phyloP scores from a whole-genome alignment of 2,113 vertebrate species.

The Erinaceus europaeus region DNA sequence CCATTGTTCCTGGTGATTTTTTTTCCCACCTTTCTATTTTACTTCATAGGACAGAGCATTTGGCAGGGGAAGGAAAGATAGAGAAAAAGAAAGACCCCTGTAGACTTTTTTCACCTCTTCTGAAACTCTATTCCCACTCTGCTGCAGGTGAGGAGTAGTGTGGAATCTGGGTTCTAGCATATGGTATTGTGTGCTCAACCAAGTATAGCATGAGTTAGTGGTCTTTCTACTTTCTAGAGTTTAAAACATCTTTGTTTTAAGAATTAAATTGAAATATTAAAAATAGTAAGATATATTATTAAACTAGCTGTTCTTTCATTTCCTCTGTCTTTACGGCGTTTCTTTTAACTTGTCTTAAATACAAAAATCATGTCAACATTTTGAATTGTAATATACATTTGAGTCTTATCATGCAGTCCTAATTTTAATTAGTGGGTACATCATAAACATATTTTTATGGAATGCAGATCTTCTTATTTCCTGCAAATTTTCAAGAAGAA shows the following conservation, averaged over 20 bases:
- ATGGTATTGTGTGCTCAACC: no score
- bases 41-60: no score
- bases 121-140: no score
- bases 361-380: background rate
- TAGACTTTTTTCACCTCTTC: no score
- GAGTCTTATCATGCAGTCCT: background rate
- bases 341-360: background rate
- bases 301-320: background rate
- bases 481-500: background rate
- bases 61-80: no score
- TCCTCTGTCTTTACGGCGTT: background rate
- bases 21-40: no score
- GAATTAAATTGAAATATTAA: background rate
- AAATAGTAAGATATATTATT: background rate
- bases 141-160: no score
- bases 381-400: background rate
- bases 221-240: constrained; percentile 17
- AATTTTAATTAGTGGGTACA: background rate
- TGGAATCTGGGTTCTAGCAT: no score
- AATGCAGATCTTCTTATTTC: background rate
- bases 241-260: constrained; percentile 7
- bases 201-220: no score
- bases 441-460: constrained; percentile 1
- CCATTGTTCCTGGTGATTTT: no score
- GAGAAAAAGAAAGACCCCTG: no score